Percentiles rank a stretch among this genome's conserved stretches.
These are phyloP conservation scores for Probosciger aterrimus DNA, from an alignment of 2,113 vertebrate genomes.

Conservation along the genomic window DNA sequence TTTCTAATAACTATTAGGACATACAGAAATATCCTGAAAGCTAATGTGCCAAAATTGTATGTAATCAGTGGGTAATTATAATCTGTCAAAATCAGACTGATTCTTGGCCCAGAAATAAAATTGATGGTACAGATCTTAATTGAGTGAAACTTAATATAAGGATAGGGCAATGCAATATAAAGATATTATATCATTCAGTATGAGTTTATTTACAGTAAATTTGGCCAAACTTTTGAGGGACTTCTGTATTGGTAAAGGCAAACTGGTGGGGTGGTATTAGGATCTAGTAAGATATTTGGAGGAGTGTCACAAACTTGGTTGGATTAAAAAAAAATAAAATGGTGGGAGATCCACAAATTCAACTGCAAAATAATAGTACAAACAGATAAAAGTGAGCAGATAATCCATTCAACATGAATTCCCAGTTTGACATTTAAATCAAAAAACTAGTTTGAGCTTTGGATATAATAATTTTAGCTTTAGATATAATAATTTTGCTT, in stretches of 20 bases:
- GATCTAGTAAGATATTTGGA: background rate
- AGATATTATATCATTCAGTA: background rate
- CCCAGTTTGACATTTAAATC: background rate
- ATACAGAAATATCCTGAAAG: background rate
- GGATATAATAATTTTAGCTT: background rate
- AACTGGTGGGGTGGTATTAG: background rate
- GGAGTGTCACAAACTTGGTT: background rate
- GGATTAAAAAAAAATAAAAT: background rate
- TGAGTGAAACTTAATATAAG: background rate
- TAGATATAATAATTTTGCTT: background rate
- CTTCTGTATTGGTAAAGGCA: background rate
- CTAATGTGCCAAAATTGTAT: background rate
- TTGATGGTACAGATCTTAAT: background rate
- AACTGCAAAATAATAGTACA: background rate
- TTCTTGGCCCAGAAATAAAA: background rate
- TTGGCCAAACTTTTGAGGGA: background rate
- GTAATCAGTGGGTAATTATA: background rate
- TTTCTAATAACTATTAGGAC: background rate
- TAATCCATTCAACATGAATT: background rate
- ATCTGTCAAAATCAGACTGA: background rate
- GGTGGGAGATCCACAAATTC: background rate
- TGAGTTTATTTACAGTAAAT: background rate
- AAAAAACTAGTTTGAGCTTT: background rate
- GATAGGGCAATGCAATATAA: background rate
- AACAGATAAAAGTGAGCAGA: background rate